Conservation (phyloP, 2,888 invertebrate species). For the Amiota mariae region DNA sequence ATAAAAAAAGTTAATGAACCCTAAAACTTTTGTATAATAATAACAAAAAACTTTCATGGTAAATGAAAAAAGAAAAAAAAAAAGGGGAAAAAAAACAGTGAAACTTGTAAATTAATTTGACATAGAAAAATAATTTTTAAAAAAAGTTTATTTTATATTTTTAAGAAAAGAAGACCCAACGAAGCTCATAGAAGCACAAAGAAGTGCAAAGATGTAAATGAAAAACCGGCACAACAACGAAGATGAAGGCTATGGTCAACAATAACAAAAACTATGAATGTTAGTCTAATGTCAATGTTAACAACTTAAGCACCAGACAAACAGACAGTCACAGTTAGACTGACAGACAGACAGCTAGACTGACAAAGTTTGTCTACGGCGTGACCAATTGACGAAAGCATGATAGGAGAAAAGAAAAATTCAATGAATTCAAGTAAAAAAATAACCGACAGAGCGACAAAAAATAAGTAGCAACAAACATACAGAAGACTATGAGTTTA, state of each 20-base stretch:
- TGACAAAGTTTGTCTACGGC: conserved; percentile 5
- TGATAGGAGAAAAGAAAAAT: neutral
- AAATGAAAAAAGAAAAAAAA: too few species aligned
- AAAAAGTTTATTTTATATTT: conserved; percentile 20
- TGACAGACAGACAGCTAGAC: neutral
- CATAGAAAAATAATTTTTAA: conserved; percentile 49
- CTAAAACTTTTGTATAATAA: too few species aligned
- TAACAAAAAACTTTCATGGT: too few species aligned
- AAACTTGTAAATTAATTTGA: conserved; percentile 62
- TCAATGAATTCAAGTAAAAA: neutral
- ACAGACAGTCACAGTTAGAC: neutral
- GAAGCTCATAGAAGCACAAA: neutral
- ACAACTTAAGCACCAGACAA: conserved; percentile 33
- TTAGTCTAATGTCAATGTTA: conserved; percentile 50
- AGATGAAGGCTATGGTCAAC: conserved; percentile 20
- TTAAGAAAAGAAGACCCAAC: neutral
- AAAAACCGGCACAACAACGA: conserved; percentile 45
- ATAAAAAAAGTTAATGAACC: too few species aligned
- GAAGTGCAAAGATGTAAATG: too few species aligned
- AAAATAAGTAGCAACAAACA: too few species aligned
- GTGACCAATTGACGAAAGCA: conserved; percentile 31
- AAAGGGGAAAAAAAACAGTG: conserved; percentile 12
- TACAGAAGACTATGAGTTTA: too few species aligned
- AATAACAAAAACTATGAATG: conserved; percentile 25
- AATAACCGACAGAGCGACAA: neutral